Evolutionary conservation across 2,888 invertebrate genomes (phyloP).

Genomic region (Drosophila ustulata): DNA sequence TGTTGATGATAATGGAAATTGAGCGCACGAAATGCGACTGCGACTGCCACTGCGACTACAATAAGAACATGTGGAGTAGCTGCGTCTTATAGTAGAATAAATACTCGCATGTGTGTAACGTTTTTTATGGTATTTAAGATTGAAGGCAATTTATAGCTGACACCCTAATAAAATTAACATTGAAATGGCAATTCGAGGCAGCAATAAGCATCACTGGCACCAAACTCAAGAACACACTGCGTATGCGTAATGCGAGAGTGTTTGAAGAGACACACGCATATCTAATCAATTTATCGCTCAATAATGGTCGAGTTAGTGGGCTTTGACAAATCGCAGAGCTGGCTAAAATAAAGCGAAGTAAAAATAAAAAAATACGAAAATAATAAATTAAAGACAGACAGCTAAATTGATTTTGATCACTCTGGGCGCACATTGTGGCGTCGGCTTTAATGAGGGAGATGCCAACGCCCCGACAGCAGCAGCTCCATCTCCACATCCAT

Average conservation of each 20-base stretch:
- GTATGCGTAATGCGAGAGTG: conserved; percentile 13
- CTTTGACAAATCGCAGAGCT: conserved; percentile 74
- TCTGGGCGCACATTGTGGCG: conserved; percentile 16
- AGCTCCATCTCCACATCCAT: neutral
- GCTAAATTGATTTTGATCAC: conserved; percentile 34
- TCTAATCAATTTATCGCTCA: conserved; percentile 83
- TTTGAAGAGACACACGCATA: conserved; percentile 50
- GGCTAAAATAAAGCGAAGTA: conserved; percentile 21
- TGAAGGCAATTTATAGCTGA: conserved; percentile 82
- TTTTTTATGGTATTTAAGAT: conserved; percentile 83
- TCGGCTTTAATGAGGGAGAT: conserved; percentile 38
- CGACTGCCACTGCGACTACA: conserved; percentile 15
- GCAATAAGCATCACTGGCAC: conserved; percentile 61
- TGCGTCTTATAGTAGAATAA: conserved; percentile 4
- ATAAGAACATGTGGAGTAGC: conserved; percentile 48
- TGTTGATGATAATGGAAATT: conserved; percentile 78
- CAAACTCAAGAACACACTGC: conserved; percentile 27
- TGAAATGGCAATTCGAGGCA: conserved; percentile 81
- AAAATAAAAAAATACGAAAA: conserved; percentile 12
- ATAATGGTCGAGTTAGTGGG: conserved; percentile 73
- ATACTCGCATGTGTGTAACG: conserved; percentile 53
- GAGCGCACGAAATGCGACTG: conserved; percentile 31
- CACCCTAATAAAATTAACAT: conserved; percentile 84
- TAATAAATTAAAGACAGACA: conserved; percentile 34
- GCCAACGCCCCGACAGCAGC: neutral